Evolutionary conservation across 2,797 vertebrate genomes (phyloP).

Genomic region (Halcyon badia): DNA sequence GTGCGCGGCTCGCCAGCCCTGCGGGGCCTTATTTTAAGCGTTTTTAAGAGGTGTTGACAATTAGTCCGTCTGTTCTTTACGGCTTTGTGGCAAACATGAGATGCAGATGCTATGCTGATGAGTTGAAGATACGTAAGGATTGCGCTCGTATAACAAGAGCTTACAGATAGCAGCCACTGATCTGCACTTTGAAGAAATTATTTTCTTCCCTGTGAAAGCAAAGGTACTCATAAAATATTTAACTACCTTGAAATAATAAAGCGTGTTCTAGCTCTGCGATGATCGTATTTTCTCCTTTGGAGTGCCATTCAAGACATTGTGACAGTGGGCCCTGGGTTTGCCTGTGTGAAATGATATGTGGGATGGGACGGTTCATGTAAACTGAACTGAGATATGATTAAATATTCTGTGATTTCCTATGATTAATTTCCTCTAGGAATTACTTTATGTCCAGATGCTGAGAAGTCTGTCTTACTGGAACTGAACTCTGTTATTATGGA

Average conservation of each 20-base stretch:
- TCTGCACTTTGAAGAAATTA: not conserved
- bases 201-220: not conserved
- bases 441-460: not conserved
- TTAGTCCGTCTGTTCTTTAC: not conserved
- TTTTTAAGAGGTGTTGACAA: not conserved
- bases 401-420: slow-evolving; percentile 42
- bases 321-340: not conserved
- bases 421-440: slow-evolving; percentile 28
- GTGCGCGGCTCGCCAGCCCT: rapidly evolving
- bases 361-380: not conserved
- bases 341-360: not conserved
- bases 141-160: not conserved
- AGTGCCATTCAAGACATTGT: not conserved
- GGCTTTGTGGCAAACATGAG: not conserved
- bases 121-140: not conserved
- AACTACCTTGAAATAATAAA: not conserved
- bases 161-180: not conserved
- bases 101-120: not conserved
- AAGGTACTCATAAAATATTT: slow-evolving; percentile 2
- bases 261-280: not conserved
- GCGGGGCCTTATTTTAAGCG: rapidly evolving
- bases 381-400: not conserved
- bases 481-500: not conserved
- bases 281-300: not conserved
- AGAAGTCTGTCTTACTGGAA: not conserved